A percentile compares a stretch with the other conserved stretches of the same genome.
These are phyloP conservation scores for Odontomachus brunneus DNA, from an alignment of 1,140 invertebrate genomes.

Conservation along the genomic window DNA sequence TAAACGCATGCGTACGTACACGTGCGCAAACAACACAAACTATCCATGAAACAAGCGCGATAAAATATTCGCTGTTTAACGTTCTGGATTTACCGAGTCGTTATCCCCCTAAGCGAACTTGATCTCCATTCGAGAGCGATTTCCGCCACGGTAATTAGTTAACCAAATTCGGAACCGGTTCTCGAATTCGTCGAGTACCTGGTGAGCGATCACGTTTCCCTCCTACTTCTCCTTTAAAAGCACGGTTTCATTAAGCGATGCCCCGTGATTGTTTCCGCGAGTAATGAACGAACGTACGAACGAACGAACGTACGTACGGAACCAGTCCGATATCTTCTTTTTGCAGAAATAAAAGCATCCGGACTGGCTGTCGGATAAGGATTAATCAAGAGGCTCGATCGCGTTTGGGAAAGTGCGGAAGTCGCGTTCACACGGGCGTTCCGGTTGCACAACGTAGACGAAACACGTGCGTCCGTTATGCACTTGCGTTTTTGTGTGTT, in stretches of 20 bases:
- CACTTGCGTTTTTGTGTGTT: slow-evolving; percentile 31
- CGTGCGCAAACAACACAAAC: neutral
- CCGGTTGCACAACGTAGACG: slow-evolving; percentile 67
- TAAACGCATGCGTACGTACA: slow-evolving; percentile 4
- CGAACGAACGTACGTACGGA: neutral
- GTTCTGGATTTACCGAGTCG: neutral
- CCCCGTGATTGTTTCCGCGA: neutral
- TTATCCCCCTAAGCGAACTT: neutral
- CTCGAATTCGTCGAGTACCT: neutral
- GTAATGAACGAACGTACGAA: neutral
- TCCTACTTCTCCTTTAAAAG: neutral
- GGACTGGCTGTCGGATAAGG: slow-evolving; percentile 27
- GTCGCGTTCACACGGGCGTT: slow-evolving; percentile 75
- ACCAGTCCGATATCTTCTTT: slow-evolving; percentile 28
- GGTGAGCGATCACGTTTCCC: neutral
- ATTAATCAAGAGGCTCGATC: slow-evolving; percentile 67
- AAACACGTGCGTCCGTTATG: slow-evolving; percentile 45
- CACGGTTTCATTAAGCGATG: neutral
- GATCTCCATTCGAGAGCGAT: neutral
- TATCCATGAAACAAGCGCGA: neutral
- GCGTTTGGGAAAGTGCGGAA: slow-evolving; percentile 76
- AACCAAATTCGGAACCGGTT: neutral
- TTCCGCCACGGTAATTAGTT: neutral
- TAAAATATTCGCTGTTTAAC: slow-evolving; percentile 24
- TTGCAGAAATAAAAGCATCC: slow-evolving; percentile 25